These are phyloP conservation scores for Pemphredon lugubris DNA, from an alignment of 2,888 invertebrate genomes.

Conservation along the genomic window DNA sequence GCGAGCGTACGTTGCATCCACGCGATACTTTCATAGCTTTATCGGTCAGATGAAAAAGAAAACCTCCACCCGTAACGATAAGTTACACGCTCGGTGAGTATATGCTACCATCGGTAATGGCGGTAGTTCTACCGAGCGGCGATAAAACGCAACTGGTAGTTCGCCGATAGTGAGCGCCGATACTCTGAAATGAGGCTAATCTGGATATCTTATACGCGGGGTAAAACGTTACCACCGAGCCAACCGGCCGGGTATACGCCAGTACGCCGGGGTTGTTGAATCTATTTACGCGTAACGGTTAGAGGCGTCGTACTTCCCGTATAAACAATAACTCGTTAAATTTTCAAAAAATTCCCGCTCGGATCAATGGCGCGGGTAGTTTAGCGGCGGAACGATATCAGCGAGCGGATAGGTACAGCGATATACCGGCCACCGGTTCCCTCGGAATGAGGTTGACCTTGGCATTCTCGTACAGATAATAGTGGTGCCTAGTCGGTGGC, in stretches of 20 bases:
- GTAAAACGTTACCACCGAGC: no score
- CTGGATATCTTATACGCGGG: slow-evolving; percentile 2
- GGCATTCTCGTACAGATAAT: slow-evolving; percentile 75
- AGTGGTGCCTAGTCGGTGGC: slow-evolving; percentile 57
- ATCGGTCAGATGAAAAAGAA: slow-evolving; percentile 6
- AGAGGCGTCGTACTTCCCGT: no score
- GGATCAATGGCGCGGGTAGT: slow-evolving; percentile 22
- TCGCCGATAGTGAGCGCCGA: slow-evolving; percentile 7
- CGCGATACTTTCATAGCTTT: slow-evolving; percentile 4
- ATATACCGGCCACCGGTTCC: slow-evolving; percentile 49
- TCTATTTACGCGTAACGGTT: no score
- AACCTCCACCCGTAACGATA: slow-evolving; percentile 14
- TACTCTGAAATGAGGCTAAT: slow-evolving; percentile 17
- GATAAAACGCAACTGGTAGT: slow-evolving; percentile 31
- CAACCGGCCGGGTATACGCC: no score
- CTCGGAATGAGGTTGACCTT: slow-evolving; percentile 76
- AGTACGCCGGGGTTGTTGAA: no score
- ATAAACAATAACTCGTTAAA: no score
- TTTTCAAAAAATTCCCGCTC: neutral
- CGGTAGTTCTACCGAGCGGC: slow-evolving; percentile 7
- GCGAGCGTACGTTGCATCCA: slow-evolving; percentile 2
- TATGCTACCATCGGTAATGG: slow-evolving; percentile 9
- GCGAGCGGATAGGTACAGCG: slow-evolving; percentile 36
- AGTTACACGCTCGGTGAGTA: slow-evolving; percentile 18
- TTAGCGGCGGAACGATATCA: slow-evolving; percentile 32